A percentile compares a stretch with the other conserved stretches of the same genome.
Conservation (phyloP, 2,888 invertebrate species). For the Callinectes sapidus region DNA sequence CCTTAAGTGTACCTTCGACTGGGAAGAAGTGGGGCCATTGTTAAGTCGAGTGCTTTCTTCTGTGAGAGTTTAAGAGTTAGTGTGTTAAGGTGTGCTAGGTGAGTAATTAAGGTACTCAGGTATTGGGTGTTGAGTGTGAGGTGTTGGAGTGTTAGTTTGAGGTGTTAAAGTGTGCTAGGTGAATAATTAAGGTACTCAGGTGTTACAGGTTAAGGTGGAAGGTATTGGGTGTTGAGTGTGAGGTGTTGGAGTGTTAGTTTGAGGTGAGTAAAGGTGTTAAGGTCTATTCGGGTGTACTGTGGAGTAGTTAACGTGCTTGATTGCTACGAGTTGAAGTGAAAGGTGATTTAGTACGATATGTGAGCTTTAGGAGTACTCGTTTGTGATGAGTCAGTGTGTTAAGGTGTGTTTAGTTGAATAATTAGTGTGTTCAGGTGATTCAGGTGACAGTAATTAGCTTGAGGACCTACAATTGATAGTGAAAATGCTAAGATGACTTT, state of each 20-base stretch:
- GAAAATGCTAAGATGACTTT: too few relatives aligned
- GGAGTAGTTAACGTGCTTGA: not conserved
- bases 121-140: not conserved
- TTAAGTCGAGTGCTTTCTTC: not conserved
- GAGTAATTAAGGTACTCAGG: not conserved
- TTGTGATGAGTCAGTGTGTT: not conserved
- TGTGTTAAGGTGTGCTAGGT: not conserved
- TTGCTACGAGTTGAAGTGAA: not conserved
- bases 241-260: not conserved
- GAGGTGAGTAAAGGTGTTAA: not conserved
- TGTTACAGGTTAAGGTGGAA: not conserved
- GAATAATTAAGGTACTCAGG: not conserved
- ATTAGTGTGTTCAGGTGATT: not conserved
- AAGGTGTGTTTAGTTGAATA: not conserved
- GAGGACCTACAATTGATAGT: not conserved
- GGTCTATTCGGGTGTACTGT: not conserved
- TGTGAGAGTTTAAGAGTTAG: not conserved
- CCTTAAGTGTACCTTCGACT: not conserved
- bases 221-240: not conserved
- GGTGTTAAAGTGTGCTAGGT: not conserved
- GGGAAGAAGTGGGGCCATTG: not conserved
- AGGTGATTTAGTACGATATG: not conserved
- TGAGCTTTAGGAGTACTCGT: not conserved
- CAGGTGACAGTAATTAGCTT: not conserved
- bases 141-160: not conserved